Base-by-base conservation (phyloP, 2,797 vertebrate species). In the Anguilla pacifica region DNA sequence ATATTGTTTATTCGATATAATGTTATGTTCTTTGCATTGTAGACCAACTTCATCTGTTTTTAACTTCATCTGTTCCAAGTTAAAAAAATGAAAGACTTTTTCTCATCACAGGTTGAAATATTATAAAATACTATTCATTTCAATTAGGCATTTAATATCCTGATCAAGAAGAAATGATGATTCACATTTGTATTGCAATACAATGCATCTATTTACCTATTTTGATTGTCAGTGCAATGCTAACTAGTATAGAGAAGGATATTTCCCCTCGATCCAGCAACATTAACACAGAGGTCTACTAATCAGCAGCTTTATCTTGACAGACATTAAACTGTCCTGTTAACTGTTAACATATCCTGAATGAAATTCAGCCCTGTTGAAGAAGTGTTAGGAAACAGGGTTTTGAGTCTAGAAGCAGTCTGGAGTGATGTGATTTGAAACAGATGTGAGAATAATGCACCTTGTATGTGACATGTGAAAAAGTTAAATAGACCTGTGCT, bases 391-490 rank as follows among this genome's bases (percentile, higher is more conserved):
- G 4, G 17, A 64, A 64, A 64, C 25, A 70, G n/a, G 64, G 64
- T 70, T n/a, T 70, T n/a, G n/a, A 28, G 64, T 25, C 64, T 70
- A 91, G 98, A 99, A 95, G 99, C 98, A 39, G 99, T 99, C 53
- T 55, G 13, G 13, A 90, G 98, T 99, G 90, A 99, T 99, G 97
- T 97, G 97, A 86, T 99, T 98, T 55, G 10, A 55, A 55, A 55
- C 53, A 55, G 57, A 59, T 59, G 17, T 59, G 57, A 59, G 17
- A 22, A 59, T 59, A 19, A 3, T 59, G 57, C 17, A 17, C 57
- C 57, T 4, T 99, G 89, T 99, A 99, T 95, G 98, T 43, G 99
- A 85, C 97, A 11, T 46, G 39, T 22, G n/a, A 81, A 82, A 53
- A 51, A 15, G 46, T 22, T 82, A 7, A 49, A 51, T 7, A 51